Percentiles rank a stretch among this genome's conserved stretches.
Conservation (phyloP, 2,113 vertebrate genomes). For the Dermatemys mawii region DNA sequence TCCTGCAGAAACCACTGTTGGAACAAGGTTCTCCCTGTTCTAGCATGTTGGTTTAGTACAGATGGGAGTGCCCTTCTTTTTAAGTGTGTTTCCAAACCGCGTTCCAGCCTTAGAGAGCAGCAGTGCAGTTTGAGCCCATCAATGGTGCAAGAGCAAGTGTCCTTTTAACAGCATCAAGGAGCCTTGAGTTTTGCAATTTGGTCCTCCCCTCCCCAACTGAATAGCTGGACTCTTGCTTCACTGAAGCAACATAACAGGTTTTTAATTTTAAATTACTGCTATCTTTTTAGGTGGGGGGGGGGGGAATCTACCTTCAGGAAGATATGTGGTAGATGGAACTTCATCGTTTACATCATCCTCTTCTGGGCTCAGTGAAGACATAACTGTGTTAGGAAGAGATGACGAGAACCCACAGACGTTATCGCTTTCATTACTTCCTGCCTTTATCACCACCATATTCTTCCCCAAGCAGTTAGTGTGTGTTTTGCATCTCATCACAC, state of each 20-base stretch:
- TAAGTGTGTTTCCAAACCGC: background rate
- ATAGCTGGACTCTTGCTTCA: background rate
- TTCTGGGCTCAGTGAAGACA: constrained; percentile 45
- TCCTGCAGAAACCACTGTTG: background rate
- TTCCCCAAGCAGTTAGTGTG: constrained; percentile 88
- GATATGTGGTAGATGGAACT: constrained; percentile 61
- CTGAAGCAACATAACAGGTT: background rate
- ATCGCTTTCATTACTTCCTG: constrained; percentile 87
- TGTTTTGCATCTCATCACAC: constrained; percentile 83
- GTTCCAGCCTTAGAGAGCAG: background rate
- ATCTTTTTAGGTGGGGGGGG: background rate
- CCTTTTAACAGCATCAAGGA: background rate
- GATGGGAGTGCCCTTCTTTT: background rate
- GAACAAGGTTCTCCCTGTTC: background rate
- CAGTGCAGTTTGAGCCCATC: background rate
- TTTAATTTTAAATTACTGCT: background rate
- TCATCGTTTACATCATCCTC: constrained; percentile 49
- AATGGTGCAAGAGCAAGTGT: background rate
- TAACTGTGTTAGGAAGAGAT: constrained; percentile 35
- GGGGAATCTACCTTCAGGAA: constrained; percentile 78
- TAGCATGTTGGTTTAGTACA: background rate
- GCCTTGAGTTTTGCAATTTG: background rate
- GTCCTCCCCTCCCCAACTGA: background rate
- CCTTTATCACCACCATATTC: constrained; percentile 81
- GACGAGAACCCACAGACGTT: constrained; percentile 84